These are phyloP conservation scores for Drosophila dives DNA, from an alignment of 2,888 invertebrate species.

Conservation along the genomic window DNA sequence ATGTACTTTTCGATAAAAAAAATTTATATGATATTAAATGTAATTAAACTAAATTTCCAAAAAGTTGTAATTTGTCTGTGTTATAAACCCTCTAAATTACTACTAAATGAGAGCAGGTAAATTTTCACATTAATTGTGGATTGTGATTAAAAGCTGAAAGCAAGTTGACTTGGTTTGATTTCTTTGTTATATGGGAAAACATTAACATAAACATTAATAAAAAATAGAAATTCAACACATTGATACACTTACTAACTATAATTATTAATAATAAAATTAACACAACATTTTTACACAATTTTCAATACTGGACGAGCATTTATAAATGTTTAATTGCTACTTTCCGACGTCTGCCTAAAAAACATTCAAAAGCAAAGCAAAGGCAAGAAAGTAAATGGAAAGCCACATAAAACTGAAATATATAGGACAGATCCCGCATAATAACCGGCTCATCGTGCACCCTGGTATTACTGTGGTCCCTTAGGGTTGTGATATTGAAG, in stretches of 20 bases:
- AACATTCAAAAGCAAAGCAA: slow-evolving; percentile 42
- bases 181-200: neutral
- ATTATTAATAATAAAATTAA: neutral
- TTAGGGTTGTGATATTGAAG: slow-evolving; percentile 2
- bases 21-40: neutral
- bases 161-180: neutral
- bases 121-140: neutral
- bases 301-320: neutral
- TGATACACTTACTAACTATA: neutral
- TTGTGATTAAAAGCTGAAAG: neutral
- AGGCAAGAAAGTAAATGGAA: slow-evolving; percentile 19
- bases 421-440: slow-evolving; percentile 43
- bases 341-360: neutral
- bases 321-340: neutral
- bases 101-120: neutral
- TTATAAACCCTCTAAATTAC: neutral
- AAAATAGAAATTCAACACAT: neutral
- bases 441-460: neutral
- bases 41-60: neutral
- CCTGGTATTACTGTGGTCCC: slow-evolving; percentile 36
- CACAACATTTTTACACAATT: neutral
- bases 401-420: slow-evolving; percentile 29
- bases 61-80: neutral
- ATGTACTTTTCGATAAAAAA: too few species aligned
- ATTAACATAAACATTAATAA: neutral